phyloP scores from a whole-genome alignment of 1,140 invertebrate genomes.

The Catajapyx aquilonaris region DNA sequence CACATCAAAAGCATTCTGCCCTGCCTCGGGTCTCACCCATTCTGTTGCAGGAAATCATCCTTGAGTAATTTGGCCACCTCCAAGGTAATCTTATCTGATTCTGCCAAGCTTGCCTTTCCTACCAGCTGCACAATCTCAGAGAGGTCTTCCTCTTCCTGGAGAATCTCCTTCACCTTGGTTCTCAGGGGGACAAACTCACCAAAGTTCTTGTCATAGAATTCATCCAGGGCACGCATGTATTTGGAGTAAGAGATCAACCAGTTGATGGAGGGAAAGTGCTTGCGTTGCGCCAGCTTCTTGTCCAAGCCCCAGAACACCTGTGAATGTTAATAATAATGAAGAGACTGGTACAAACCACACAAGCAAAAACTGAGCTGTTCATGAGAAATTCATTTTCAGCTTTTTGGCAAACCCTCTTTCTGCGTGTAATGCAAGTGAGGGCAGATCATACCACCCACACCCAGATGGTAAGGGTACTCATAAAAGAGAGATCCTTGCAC shows the following conservation, averaged over 20 bases:
- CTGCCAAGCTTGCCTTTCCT: constrained; percentile 95
- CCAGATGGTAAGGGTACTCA: no score
- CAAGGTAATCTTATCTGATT: constrained; percentile 97
- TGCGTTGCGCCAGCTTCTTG: constrained; percentile 96
- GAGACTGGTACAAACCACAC: no score
- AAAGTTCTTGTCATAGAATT: constrained; percentile 98
- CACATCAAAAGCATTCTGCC: no score
- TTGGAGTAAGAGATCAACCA: constrained; percentile 99
- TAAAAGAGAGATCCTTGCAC: no score
- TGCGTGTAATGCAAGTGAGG: no score
- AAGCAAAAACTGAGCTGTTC: no score
- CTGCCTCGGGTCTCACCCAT: no score
- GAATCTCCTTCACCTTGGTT: constrained; percentile 87
- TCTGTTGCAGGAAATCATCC: constrained; percentile 99
- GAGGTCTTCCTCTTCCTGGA: constrained; percentile 98
- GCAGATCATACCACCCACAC: no score
- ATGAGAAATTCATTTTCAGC: no score
- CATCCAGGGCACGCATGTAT: constrained; percentile 93
- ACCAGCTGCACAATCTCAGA: constrained; percentile 99
- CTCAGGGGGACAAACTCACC: constrained; percentile 91
- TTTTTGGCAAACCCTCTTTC: no score
- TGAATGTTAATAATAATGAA: no score
- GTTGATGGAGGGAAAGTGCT: constrained; percentile 99
- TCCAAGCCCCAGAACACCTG: constrained; percentile 99
- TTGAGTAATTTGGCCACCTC: constrained; percentile 97